Evolutionary conservation across 2,113 vertebrate species (phyloP).

Genomic region (Serilophus lunatus): DNA sequence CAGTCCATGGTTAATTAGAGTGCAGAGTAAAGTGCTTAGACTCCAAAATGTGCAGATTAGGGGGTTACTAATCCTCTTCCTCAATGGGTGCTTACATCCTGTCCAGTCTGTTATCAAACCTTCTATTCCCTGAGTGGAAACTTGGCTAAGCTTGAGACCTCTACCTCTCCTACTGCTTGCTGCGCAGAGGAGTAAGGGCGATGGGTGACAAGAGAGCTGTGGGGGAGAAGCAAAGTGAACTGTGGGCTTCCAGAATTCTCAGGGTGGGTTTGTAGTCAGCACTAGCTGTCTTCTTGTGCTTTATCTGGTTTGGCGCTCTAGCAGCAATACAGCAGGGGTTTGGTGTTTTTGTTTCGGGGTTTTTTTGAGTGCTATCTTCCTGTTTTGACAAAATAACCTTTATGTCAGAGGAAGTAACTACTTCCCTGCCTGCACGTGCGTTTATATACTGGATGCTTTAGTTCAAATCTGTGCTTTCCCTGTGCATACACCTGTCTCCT

Average conservation of each 20-base stretch:
- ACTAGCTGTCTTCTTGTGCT: neutral
- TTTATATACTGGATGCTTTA: neutral
- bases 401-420: neutral
- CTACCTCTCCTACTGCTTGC: neutral
- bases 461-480: neutral
- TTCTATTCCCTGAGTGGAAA: neutral
- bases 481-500: neutral
- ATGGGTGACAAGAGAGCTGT: neutral
- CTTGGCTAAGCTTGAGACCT: neutral
- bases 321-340: neutral
- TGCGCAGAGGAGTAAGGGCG: accelerated
- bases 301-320: neutral
- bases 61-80: constrained; percentile 30
- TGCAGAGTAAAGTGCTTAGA: neutral
- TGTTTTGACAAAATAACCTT: neutral
- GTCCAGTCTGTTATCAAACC: neutral
- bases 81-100: constrained; percentile 20
- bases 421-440: neutral
- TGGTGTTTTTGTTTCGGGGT: neutral
- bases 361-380: neutral
- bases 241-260: neutral
- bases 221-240: neutral
- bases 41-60: constrained; percentile 31
- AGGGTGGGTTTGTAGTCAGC: neutral
- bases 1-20: constrained; percentile 23